phyloP scores from a whole-genome alignment of 2,113 vertebrate species.

The Chitala chitala region DNA sequence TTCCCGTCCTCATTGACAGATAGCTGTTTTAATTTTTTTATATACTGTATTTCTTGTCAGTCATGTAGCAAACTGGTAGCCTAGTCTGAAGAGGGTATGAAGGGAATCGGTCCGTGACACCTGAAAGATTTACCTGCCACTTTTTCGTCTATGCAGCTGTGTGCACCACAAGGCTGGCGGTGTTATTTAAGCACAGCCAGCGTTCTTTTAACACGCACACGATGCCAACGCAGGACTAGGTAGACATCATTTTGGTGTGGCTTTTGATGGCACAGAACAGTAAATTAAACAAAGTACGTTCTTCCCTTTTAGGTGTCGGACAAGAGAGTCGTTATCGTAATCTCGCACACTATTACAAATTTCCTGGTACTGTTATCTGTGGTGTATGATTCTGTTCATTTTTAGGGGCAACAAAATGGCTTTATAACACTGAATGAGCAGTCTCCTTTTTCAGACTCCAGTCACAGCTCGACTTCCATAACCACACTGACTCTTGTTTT shows the following conservation, averaged over 20 bases:
- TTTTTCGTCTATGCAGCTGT: slow-evolving; percentile 13
- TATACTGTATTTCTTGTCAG: background rate
- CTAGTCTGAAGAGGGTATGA: background rate
- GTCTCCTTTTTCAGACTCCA: background rate
- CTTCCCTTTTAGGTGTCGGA: no score
- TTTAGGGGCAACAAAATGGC: slow-evolving; percentile 9
- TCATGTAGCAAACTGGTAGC: background rate
- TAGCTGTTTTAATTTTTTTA: background rate
- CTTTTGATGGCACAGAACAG: no score
- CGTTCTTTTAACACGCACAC: slow-evolving; percentile 5
- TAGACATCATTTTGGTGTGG: no score
- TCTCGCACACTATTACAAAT: slow-evolving; percentile 1
- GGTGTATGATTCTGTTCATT: background rate
- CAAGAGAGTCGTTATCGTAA: background rate
- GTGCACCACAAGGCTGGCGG: background rate
- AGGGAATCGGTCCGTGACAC: background rate
- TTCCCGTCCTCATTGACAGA: background rate
- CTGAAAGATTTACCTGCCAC: background rate
- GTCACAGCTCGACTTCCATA: background rate
- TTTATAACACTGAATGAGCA: background rate
- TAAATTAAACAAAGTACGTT: no score
- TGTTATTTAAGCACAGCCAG: background rate
- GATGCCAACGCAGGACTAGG: no score
- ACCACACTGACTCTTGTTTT: background rate
- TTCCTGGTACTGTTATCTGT: slow-evolving; percentile 22